Base-by-base conservation (phyloP, 2,888 invertebrate species). In the Steromphala cineraria region DNA sequence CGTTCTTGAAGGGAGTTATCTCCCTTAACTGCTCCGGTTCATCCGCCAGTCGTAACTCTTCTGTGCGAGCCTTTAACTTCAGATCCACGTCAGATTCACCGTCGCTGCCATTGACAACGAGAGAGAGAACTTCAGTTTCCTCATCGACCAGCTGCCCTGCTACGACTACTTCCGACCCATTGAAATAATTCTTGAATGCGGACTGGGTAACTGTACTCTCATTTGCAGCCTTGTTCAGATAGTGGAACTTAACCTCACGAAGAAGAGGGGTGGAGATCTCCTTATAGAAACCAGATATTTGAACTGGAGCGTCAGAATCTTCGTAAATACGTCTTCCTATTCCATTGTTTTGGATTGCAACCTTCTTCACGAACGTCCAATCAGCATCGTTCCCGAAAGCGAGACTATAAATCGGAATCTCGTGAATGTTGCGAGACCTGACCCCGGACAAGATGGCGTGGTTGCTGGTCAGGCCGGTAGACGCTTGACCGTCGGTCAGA, bases 281-380 rank as follows among this genome's bases (percentile, higher is more conserved):
- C 55, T 90, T 87, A 87, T 93, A 94, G 86, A 94, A 96, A 90
- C 95, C 95, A 75, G 95, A 94, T 75, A 96, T 94, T 92, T 96
- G 96, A 78, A 96, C 92, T 82, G 95, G 94, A 0, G 96, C 95
- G 91, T 96, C 96, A 0, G 96, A 95, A 17, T 95, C 96, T 91
- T 96, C 96, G 93, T 96, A 96, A 86, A 96, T 96, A 92, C 95
- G 95, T 2, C 96, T 94, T 88, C 95, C 95, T 92, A 96, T 95
- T 4, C 96, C 96, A 52, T 94, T 94, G 93, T 96, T 96, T 81
- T 95, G 95, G 17, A 95, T 93, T 0, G 96, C 83, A 15, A 89
- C 53, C 71, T 80, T 87, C 80, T 88, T 89, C 5, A 87, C 83
- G 24, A 90, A 77, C n/a, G 87, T 83, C 75, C 84, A 89, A 76